Evolutionary conservation across 2,113 vertebrate species (phyloP), one percentile per base, ranked within the genome.

Genomic region (Parotia lawesii): DNA sequence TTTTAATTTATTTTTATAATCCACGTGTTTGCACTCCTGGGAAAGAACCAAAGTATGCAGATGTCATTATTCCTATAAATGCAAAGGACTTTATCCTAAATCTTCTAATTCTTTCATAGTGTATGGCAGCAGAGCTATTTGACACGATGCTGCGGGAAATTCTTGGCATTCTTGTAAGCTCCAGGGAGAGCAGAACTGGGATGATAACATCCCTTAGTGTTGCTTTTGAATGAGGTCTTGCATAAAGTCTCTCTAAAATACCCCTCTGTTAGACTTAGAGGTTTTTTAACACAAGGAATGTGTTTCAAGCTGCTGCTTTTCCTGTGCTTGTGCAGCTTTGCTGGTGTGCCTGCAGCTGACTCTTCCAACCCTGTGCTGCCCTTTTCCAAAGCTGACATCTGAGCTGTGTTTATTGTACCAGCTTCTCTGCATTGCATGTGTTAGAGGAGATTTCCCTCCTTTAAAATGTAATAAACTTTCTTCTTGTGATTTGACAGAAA

Each of bases 91-190:
- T 90, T 24, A 81, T 92, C 86, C 91, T 90, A 89, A 92, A 92
- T 81, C 86, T 93, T 86, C 27, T 57, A 16, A 72, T 93, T 94
- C 93, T 67, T 85, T 70, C 42, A 8, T 11, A 56, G 71, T 45
- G 17, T 53, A 11, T 58, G 83, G 81, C 87, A 87, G 65, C 70
- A 51, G 60, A 91, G 66, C 74, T 83, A 9, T 87, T 88, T 72
- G 61, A 50, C 38, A 10, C 62, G 13, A 25, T 94, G 91, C 91
- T 83, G 81, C 93, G 91, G 89, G 93, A 96, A 97, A 96, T 96
- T 71, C 1, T 91, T 94, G 84, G 62, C 89, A 95, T 97, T 76
- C 75, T 70, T 95, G 58, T 76, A 35, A 95, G 81, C 94, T 92
- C 91, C 67, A 70, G 91, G 95, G 94, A 94, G 82, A 80, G 58